These are phyloP conservation scores for Saxidomus purpurata DNA, from an alignment of 1,140 invertebrate genomes.

Conservation along the genomic window DNA sequence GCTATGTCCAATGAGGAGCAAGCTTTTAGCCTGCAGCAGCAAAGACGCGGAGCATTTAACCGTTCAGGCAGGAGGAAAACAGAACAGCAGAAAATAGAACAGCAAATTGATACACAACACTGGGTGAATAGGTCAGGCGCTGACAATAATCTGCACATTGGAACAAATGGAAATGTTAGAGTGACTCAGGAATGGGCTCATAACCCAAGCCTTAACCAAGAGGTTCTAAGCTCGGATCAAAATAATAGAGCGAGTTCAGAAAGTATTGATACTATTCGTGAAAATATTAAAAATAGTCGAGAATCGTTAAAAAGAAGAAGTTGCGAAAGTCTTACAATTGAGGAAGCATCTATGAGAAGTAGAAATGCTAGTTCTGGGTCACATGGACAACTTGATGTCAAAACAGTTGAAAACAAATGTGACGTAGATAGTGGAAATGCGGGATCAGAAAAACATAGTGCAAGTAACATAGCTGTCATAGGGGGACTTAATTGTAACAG, in stretches of 20 bases:
- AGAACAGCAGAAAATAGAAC: conserved; percentile 1
- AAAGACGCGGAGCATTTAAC: background rate
- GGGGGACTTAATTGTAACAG: background rate
- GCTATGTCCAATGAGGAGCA: conserved; percentile 44
- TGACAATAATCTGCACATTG: conserved; percentile 1
- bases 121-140: conserved; percentile 42
- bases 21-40: background rate
- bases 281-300: conserved; percentile 61
- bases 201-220: conserved; percentile 30
- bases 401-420: background rate
- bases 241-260: conserved; percentile 53
- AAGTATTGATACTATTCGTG: conserved; percentile 37
- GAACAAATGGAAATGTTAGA: background rate
- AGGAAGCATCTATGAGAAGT: background rate
- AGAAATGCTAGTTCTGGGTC: conserved; percentile 25
- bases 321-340: conserved; percentile 38
- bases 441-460: background rate
- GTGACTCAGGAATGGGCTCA: background rate
- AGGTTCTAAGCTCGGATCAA: background rate
- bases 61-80: conserved; percentile 7
- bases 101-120: conserved; percentile 44
- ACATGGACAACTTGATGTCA: background rate
- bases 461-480: background rate
- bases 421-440: background rate
- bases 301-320: conserved; percentile 41